Percentiles rank a stretch among this genome's conserved stretches.
Conservation (phyloP, 1,140 invertebrate genomes). For the Vanessa atalanta region DNA sequence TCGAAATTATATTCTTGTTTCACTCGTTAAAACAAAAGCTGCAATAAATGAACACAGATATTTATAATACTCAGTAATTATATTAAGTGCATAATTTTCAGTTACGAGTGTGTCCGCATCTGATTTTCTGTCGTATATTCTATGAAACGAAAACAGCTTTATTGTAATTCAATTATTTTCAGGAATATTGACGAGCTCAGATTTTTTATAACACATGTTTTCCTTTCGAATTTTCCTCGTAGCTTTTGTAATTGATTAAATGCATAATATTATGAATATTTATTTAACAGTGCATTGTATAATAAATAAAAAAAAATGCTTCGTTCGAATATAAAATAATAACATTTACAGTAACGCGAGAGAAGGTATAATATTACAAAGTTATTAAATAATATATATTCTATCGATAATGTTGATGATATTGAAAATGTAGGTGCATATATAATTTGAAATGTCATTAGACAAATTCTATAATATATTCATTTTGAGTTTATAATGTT, state of each 20-base stretch:
- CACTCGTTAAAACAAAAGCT: background rate
- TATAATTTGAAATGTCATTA: too few species aligned
- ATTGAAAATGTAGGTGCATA: too few species aligned
- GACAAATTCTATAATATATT: too few species aligned
- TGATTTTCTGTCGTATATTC: slow-evolving; percentile 10
- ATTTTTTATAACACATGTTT: slow-evolving; percentile 22
- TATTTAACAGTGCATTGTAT: slow-evolving; percentile 11
- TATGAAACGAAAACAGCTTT: slow-evolving; percentile 24
- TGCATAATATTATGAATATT: slow-evolving; percentile 26
- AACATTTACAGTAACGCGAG: background rate
- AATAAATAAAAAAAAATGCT: slow-evolving; percentile 5
- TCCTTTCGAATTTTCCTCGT: slow-evolving; percentile 21
- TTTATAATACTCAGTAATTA: slow-evolving; percentile 8
- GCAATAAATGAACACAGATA: background rate
- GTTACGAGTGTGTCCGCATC: background rate
- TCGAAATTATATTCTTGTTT: background rate
- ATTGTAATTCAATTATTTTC: slow-evolving; percentile 36
- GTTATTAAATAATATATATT: too few species aligned
- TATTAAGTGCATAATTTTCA: slow-evolving; percentile 1
- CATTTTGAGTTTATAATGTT: too few species aligned
- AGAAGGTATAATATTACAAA: too few species aligned
- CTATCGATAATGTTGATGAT: too few species aligned
- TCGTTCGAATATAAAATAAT: background rate
- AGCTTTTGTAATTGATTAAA: slow-evolving; percentile 26
- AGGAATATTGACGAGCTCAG: slow-evolving; percentile 26